Conservation (phyloP, 2,888 invertebrate genomes). For the Acanthopleura granulata region DNA sequence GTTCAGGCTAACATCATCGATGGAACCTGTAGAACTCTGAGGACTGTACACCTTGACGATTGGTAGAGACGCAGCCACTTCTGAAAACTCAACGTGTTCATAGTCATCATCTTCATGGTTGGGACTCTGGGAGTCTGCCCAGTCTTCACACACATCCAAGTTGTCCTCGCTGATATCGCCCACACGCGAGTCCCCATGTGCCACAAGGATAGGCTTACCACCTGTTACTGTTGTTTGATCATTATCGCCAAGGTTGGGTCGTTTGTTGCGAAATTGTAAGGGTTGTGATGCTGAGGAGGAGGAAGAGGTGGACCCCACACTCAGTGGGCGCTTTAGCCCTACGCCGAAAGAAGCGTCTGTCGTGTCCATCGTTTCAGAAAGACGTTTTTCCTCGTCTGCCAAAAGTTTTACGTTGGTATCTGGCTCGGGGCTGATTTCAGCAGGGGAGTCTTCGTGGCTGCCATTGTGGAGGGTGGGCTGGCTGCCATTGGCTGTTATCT, state of each 20-base stretch:
- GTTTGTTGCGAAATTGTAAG: conserved; percentile 50
- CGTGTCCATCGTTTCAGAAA: neutral
- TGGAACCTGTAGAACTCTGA: conserved; percentile 11
- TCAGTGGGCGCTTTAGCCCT: conserved; percentile 65
- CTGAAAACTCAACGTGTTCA: neutral
- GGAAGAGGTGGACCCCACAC: conserved; percentile 68
- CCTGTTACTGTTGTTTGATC: conserved; percentile 2
- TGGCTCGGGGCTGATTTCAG: conserved; percentile 25
- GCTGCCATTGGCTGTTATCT: conserved; percentile 32
- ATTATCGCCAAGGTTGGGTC: conserved; percentile 46
- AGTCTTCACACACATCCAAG: neutral
- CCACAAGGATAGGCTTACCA: conserved; percentile 5
- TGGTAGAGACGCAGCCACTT: neutral
- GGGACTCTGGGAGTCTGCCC: neutral
- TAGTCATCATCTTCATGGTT: neutral
- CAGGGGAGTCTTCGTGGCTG: conserved; percentile 32
- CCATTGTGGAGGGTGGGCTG: conserved; percentile 22
- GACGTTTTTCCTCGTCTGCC: neutral
- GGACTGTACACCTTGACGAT: conserved; percentile 12
- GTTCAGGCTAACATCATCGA: neutral
- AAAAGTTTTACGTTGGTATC: conserved; percentile 15
- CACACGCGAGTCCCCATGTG: conserved; percentile 15
- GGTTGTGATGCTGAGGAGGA: conserved; percentile 64
- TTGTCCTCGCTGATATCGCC: neutral
- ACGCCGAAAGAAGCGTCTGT: neutral